These are phyloP conservation scores for Sarcophaga variegata DNA, from an alignment of 2,888 invertebrate genomes.

Conservation along the genomic window DNA sequence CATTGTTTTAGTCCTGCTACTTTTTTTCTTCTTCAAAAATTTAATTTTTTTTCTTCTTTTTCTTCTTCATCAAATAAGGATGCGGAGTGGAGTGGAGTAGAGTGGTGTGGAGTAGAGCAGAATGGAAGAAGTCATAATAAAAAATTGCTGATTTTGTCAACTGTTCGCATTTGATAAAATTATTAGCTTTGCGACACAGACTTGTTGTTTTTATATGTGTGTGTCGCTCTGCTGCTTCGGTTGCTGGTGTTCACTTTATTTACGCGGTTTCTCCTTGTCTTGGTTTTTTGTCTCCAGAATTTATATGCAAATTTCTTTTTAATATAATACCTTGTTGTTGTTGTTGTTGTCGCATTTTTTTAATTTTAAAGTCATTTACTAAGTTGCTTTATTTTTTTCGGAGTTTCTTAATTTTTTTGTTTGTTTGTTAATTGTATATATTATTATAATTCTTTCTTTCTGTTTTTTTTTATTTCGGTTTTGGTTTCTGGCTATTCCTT, in stretches of 20 bases:
- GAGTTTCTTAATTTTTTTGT: slow-evolving; percentile 47
- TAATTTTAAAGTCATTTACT: slow-evolving; percentile 75
- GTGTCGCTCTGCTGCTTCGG: slow-evolving; percentile 17
- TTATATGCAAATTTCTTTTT: slow-evolving; percentile 79
- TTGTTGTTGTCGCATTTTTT: slow-evolving; percentile 57
- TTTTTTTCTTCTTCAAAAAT: not conserved
- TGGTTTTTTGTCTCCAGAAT: slow-evolving; percentile 73
- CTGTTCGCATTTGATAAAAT: slow-evolving; percentile 80
- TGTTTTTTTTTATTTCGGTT: slow-evolving; percentile 26
- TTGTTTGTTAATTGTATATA: slow-evolving; percentile 56
- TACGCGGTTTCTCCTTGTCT: slow-evolving; percentile 29
- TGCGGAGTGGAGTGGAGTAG: slow-evolving; percentile 42
- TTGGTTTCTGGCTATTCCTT: slow-evolving; percentile 31
- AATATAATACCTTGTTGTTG: slow-evolving; percentile 77
- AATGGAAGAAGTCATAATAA: slow-evolving; percentile 53
- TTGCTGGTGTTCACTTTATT: slow-evolving; percentile 55
- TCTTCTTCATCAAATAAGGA: slow-evolving; percentile 44
- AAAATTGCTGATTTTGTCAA: slow-evolving; percentile 80
- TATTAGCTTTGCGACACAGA: slow-evolving; percentile 74
- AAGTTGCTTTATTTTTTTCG: slow-evolving; percentile 72
- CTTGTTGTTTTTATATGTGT: slow-evolving; percentile 67
- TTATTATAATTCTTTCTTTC: not conserved
- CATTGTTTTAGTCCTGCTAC: slow-evolving; percentile 43
- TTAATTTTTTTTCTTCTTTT: slow-evolving; percentile 19
- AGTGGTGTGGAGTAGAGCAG: slow-evolving; percentile 38